Conservation (phyloP, 2,113 vertebrate genomes). For the Lynx canadensis region DNA sequence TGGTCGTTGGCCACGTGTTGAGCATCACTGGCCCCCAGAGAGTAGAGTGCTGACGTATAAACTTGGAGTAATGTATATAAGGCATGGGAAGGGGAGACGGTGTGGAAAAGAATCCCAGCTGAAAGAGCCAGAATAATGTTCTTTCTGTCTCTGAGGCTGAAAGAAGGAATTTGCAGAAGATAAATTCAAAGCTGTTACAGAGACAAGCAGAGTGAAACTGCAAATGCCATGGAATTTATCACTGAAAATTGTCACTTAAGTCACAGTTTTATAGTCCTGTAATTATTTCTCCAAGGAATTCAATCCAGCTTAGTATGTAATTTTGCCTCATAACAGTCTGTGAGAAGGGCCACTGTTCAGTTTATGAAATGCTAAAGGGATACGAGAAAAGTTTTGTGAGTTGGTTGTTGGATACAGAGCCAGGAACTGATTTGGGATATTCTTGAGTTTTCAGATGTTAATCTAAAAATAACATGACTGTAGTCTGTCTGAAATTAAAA, state of each 20-base stretch:
- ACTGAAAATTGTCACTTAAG: slow-evolving; percentile 36
- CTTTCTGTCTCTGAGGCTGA: neutral
- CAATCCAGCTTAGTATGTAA: slow-evolving; percentile 6
- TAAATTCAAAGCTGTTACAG: slow-evolving; percentile 13
- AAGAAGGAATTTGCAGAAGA: slow-evolving; percentile 17
- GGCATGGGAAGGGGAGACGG: neutral
- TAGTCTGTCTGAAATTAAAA: slow-evolving; percentile 15
- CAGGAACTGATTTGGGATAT: neutral
- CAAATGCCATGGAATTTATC: neutral
- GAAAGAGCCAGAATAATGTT: neutral
- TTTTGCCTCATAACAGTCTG: slow-evolving; percentile 26
- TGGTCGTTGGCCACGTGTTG: neutral
- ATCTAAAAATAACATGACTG: neutral
- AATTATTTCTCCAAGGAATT: slow-evolving; percentile 52
- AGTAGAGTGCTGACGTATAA: neutral
- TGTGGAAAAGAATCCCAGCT: neutral
- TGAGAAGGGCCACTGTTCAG: neutral
- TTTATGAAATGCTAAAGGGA: slow-evolving; percentile 21
- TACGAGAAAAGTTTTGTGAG: neutral
- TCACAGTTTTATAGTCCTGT: slow-evolving; percentile 34
- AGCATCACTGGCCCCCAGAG: neutral
- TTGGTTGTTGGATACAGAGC: neutral
- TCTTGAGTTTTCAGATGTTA: slow-evolving; percentile 23
- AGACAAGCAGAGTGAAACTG: neutral
- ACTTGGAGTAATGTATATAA: neutral